A percentile compares a stretch with the other conserved stretches of the same genome.
phyloP scores from a whole-genome alignment of 2,797 vertebrate genomes.

The Nothura maculosa region DNA sequence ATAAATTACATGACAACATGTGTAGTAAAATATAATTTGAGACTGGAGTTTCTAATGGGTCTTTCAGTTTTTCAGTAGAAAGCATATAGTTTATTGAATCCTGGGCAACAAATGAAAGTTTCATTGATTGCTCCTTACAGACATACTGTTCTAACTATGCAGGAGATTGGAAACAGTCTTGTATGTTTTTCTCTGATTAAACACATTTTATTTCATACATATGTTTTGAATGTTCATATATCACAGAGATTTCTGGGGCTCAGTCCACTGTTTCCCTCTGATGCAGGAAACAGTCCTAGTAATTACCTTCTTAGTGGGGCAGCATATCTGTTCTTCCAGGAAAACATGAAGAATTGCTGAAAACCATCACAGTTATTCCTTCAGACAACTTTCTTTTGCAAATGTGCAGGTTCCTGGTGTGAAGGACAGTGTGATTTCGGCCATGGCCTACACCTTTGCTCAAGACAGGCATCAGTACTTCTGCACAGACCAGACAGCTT shows the following conservation, averaged over 20 bases:
- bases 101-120: slow-evolving; percentile 3
- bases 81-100: background rate
- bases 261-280: background rate
- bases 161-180: background rate
- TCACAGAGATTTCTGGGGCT: background rate
- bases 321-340: background rate
- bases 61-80: background rate
- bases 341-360: background rate
- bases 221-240: background rate
- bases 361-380: background rate
- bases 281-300: background rate
- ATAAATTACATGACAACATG: background rate
- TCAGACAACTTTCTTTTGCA: background rate
- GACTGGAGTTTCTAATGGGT: background rate
- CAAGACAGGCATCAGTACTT: background rate
- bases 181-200: background rate
- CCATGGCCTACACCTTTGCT: background rate
- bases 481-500: background rate
- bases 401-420: background rate
- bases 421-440: background rate
- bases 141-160: background rate
- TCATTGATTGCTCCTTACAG: background rate
- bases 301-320: background rate
- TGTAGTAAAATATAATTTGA: background rate
- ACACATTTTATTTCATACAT: background rate